Evolutionary conservation across 2,888 invertebrate species (phyloP), one percentile per base, ranked within the genome.

Genomic region (Idaea dimidiata): DNA sequence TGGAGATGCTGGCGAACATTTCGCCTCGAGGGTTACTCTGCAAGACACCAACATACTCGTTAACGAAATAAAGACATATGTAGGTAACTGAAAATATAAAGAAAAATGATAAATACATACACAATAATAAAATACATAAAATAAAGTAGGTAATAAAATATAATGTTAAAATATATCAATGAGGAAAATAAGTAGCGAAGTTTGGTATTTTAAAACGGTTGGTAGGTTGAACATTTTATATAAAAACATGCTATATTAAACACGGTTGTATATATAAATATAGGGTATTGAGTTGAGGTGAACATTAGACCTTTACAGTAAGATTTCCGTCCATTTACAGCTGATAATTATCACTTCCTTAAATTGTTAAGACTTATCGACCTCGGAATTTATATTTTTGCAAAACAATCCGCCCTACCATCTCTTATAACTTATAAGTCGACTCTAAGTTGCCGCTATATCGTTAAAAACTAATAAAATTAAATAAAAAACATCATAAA

Each of bases 1-100:
- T 96, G 75, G 96, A 95, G 78, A 97, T 95, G 91, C 96, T 96
- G 76, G 96, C 96, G 86, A 95, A 96, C 93, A 96, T 96, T 93
- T 97, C 97, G 79, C 96, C 96, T 80, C 95, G 94, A 78, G 95
- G 94, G 84, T 95, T 95, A 88, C 94, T 94, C 95, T 95, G 94
- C 82, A 93, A 93, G 84, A 86, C 84, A 91, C 82, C 85, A 84
- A 78, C 66, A 77, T 62, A 80, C 71, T 72, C 69, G 73, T 66
- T 72, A 72, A 75, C 58, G 69, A 75, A 72, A 67, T 68, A 71
- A 69, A 61, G 14, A 76, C 62, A 61, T 1, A 43, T 1, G 43
- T 43, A 14, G 2, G 10, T 43, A 81, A 86, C 84, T 84, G 82
- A 83, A 87, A 83, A 80, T 14, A 79, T 76, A 82, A 83, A 83